Evolutionary conservation across 2,888 invertebrate species (phyloP), one percentile per base, ranked within the genome.

Genomic region (Drosophila pegasa): DNA sequence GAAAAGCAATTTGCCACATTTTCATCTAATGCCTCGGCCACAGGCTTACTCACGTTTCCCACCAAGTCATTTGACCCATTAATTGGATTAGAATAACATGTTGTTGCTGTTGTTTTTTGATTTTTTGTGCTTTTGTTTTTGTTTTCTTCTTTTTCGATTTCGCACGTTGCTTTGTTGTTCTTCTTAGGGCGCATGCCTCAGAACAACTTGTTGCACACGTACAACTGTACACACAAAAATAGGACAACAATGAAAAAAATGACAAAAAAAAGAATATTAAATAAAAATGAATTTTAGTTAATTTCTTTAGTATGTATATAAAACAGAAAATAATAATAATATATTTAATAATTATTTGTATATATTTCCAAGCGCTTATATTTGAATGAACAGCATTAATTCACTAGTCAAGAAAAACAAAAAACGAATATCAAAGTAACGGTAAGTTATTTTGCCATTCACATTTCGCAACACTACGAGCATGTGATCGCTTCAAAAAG

Each of bases 1-100:
- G 61, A 63, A 78, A 61, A 48, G 20, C 43, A 37, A 51, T 52
- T 71, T 66, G 54, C 25, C 14, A 22, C 6, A 31, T 22, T 61
- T 60, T 54, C 40, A 45, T 63, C 65, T 69, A 65, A 69, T 60
- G 45, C 56, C 40, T 60, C 8, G 37, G 29, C 66, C 45, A 58
- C 50, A 18, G 63, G 41, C 57, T 66, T 65, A 50, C 58, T 59
- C 66, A 61, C 61, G 71, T 67, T 71, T 50, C 41, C 16, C 20
- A 29, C 31, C 25, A 70, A 65, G 62, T 63, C 71, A 70, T 68
- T 65, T 35, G 29, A 16, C 16, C 40, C 73, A 81, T 75, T 82
- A 81, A 84, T 85, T 83, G 85, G 80, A 84, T 82, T 84, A 80
- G 59, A 84, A 81, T 72, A 57, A 37, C 52, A 52, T 71, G 64